Percentiles rank a stretch among this genome's conserved stretches.
Conservation (phyloP, 1,140 invertebrate species). For the Drosophila triauraria region DNA sequence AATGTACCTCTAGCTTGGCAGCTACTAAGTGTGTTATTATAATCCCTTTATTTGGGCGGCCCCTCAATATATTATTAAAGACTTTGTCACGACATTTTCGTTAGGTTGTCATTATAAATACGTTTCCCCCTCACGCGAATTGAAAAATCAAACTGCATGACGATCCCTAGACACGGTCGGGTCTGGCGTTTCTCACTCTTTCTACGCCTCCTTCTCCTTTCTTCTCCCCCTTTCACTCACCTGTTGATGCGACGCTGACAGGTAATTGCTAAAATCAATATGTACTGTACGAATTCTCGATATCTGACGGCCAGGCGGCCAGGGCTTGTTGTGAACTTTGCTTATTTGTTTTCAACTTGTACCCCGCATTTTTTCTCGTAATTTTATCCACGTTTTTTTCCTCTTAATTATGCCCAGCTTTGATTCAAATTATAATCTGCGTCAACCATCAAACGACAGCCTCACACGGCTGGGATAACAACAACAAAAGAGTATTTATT, state of each 20-base stretch:
- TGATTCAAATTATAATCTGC: conserved; percentile 46
- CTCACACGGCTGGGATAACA: conserved; percentile 11
- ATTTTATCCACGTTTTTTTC: conserved; percentile 9
- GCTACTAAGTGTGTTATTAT: conserved; percentile 2
- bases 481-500: conserved; percentile 30
- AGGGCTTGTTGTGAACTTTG: conserved; percentile 44
- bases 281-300: conserved; percentile 26
- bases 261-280: conserved; percentile 63
- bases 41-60: conserved; percentile 13
- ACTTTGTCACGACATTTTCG: conserved; percentile 44
- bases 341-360: conserved; percentile 30
- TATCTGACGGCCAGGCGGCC: conserved; percentile 32
- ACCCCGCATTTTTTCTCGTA: conserved; percentile 32
- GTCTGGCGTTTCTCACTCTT: not conserved
- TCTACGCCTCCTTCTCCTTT: not conserved
- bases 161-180: conserved; percentile 28
- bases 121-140: conserved; percentile 21
- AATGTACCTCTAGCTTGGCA: not conserved
- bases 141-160: conserved; percentile 39
- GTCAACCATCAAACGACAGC: conserved; percentile 38
- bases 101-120: conserved; percentile 13
- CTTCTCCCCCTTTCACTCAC: conserved; percentile 13
- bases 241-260: conserved; percentile 29
- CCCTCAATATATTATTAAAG: conserved; percentile 34
- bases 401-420: conserved; percentile 33